Conservation (phyloP, 2,888 invertebrate species). For the Athalia cordata region DNA sequence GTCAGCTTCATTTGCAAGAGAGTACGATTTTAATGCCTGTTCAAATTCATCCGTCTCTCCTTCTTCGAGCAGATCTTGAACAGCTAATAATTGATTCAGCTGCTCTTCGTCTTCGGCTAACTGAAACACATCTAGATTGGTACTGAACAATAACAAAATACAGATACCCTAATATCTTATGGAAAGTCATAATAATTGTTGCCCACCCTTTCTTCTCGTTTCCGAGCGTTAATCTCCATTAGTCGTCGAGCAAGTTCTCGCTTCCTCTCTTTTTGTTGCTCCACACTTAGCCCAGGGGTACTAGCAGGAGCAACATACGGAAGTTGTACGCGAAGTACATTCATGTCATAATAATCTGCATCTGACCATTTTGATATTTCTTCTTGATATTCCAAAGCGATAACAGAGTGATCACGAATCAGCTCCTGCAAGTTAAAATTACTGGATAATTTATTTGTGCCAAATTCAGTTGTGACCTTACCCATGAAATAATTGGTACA, state of each 20-base stretch:
- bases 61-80: conserved; percentile 86
- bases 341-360: conserved; percentile 86
- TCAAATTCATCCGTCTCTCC: conserved; percentile 85
- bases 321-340: conserved; percentile 90
- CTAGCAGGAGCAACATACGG: conserved; percentile 83
- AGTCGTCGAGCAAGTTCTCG: conserved; percentile 89
- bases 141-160: too few species aligned
- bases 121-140: conserved; percentile 65
- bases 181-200: conserved; percentile 5
- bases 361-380: conserved; percentile 89
- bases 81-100: conserved; percentile 83
- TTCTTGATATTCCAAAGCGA: conserved; percentile 86
- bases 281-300: conserved; percentile 81
- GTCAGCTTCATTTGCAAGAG: conserved; percentile 85
- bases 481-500: too few species aligned
- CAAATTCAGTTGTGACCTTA: neutral
- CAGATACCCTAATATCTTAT: too few species aligned
- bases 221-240: conserved; percentile 92
- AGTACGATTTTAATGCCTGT: conserved; percentile 84
- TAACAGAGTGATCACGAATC: conserved; percentile 85
- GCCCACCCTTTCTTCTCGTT: conserved; percentile 86
- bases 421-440: conserved; percentile 77
- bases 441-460: neutral
- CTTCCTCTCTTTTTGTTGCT: conserved; percentile 91
- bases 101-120: conserved; percentile 93